Evolutionary conservation across 1,140 invertebrate genomes (phyloP), one percentile per base, ranked within the genome.

Genomic region (Manduca sexta): DNA sequence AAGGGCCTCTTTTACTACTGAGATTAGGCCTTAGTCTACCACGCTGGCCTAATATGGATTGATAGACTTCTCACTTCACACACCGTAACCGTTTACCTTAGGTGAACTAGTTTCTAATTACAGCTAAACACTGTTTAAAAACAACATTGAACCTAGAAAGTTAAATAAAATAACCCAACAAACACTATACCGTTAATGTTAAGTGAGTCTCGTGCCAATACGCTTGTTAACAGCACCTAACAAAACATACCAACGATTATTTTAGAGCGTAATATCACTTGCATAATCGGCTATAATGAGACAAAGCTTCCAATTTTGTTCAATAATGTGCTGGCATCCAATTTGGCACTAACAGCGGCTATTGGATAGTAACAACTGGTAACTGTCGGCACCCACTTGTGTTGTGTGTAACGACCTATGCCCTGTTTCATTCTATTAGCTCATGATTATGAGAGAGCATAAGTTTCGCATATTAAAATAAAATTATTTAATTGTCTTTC

Each of bases 231-330:
- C 18, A 21, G 17, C 40, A 21, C 21, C 21, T 8, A 42, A 18
- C 40, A 13, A 26, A 21, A 13, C 18, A 7, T 26, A 21, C 21
- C 12, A 2, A 13, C 40, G 21, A 42, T 42, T 18, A 42, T 42
- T 42, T 26, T 11, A 21, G 21, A 10, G 18, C 40, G 40, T 42
- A 29, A 42, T 42, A 26, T 42, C 40, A 26, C 21, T 26, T 42
- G 40, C 40, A 26, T 18, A 21, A 42, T 42, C 17, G 8, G 10
- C 40, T 13, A 26, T 42, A 42, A 42, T 42, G 40, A 21, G 40
- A 42, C 40, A 42, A 42, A 42, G 40, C 40, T 2, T 42, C 18
- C 18, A 42, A 26, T 42, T 42, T 42, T 40, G 38, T 40, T 42
- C 40, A 26, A 42, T 42, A 42, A 42, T 26, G 40, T 13, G 12